A percentile compares a stretch with the other conserved stretches of the same genome.
phyloP scores from a whole-genome alignment of 2,797 vertebrate species.

The Australoheros facetus region DNA sequence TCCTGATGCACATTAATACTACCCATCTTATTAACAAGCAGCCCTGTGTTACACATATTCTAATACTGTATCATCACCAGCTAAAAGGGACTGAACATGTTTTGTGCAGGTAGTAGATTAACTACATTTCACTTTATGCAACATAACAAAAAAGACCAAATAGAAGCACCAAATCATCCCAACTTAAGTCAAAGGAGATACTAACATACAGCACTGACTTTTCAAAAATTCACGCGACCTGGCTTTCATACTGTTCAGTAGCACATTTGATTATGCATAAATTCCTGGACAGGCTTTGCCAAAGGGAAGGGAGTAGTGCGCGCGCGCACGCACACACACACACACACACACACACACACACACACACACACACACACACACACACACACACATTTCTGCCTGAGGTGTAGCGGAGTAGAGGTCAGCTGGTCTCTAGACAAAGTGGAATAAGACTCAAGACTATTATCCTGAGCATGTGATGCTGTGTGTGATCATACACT shows the following conservation, averaged over 20 bases:
- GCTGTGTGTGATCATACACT: conserved; percentile 58
- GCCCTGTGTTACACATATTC: neutral
- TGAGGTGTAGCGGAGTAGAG: conserved; percentile 41
- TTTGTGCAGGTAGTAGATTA: neutral
- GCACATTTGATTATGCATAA: conserved; percentile 19
- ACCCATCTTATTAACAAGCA: neutral
- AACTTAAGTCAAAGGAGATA: neutral
- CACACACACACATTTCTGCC: conserved; percentile 36
- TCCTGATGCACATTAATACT: neutral
- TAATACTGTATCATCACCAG: neutral
- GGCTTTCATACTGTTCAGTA: neutral
- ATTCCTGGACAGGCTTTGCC: conserved; percentile 18
- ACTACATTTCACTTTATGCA: neutral
- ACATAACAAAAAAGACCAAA: neutral
- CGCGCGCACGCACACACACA: too few species aligned
- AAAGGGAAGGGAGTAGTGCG: neutral
- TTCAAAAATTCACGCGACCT: too few species aligned
- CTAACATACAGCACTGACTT: too few species aligned
- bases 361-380: conserved; percentile 2
- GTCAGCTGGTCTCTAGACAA: conserved; percentile 71
- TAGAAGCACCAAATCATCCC: neutral
- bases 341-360: neutral
- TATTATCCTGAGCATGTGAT: conserved; percentile 83
- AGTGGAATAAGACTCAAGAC: conserved; percentile 57
- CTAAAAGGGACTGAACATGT: neutral